These are phyloP conservation scores for Nipponia nippon DNA, from an alignment of 2,113 vertebrate genomes.

Conservation along the genomic window DNA sequence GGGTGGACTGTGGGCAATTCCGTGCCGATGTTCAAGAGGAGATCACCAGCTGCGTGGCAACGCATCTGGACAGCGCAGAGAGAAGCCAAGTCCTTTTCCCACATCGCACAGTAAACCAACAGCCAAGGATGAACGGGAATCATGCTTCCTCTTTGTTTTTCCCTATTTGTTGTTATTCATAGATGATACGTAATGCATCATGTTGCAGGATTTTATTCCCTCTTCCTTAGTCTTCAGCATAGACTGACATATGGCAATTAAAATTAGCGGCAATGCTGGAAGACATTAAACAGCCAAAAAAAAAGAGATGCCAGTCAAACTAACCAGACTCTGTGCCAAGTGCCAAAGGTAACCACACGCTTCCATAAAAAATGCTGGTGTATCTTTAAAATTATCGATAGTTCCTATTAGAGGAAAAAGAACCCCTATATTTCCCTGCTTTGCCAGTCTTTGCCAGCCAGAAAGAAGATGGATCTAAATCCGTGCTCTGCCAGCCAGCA, in stretches of 20 bases:
- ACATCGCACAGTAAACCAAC: not conserved
- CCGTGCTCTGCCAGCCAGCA: not conserved
- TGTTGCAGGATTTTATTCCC: not conserved
- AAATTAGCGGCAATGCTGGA: not conserved
- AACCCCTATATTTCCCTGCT: rapidly evolving
- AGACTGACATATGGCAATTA: not conserved
- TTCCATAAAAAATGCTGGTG: not conserved
- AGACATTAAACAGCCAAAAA: not conserved
- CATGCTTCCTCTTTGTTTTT: not conserved
- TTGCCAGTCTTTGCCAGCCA: not conserved
- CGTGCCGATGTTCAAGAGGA: not conserved
- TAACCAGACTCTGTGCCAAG: not conserved
- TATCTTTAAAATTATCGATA: not conserved
- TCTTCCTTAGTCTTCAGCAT: not conserved
- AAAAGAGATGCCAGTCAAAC: not conserved
- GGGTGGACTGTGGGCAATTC: not conserved
- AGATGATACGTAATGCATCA: not conserved
- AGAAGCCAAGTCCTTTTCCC: not conserved
- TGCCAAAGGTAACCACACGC: not conserved
- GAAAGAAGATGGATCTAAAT: not conserved
- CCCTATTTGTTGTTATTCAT: not conserved
- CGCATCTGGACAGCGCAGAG: not conserved
- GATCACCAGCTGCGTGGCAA: not conserved
- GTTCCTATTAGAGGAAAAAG: not conserved
- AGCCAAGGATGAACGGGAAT: not conserved